phyloP scores from a whole-genome alignment of 2,113 vertebrate genomes.

The Proterorhinus semilunaris region DNA sequence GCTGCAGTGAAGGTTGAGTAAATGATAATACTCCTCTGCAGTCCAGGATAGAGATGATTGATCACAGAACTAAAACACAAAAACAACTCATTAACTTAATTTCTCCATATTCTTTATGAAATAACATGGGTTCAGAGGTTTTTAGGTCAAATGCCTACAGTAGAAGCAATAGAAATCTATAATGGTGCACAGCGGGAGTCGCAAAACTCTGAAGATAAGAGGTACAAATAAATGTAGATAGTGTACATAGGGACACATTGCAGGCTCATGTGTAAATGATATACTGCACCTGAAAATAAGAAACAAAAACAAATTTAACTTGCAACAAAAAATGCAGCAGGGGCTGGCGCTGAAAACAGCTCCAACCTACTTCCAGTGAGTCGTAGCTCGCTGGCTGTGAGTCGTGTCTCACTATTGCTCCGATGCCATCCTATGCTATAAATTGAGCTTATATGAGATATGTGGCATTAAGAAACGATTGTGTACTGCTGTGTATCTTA shows the following conservation, averaged over 20 bases:
- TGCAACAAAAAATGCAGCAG: not conserved
- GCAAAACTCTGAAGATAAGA: not conserved
- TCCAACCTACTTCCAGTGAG: no score
- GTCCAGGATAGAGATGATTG: not conserved
- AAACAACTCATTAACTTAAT: not conserved
- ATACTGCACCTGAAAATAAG: not conserved
- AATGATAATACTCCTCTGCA: conserved; percentile 8
- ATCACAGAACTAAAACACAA: not conserved
- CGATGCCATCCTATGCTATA: no score
- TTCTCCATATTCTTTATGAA: not conserved
- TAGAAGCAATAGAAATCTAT: not conserved
- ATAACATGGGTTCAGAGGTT: not conserved
- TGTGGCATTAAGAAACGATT: no score
- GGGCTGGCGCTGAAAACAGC: no score
- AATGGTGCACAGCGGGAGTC: not conserved
- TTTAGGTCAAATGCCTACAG: not conserved
- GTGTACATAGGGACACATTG: not conserved
- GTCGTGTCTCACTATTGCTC: no score
- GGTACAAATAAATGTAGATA: not conserved
- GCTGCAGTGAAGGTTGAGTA: not conserved
- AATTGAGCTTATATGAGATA: no score
- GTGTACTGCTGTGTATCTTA: no score
- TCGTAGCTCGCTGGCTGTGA: no score
- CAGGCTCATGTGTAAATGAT: not conserved
- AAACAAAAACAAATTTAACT: not conserved